Conservation (phyloP, 2,888 invertebrate species). For the Drosophila leonis region DNA sequence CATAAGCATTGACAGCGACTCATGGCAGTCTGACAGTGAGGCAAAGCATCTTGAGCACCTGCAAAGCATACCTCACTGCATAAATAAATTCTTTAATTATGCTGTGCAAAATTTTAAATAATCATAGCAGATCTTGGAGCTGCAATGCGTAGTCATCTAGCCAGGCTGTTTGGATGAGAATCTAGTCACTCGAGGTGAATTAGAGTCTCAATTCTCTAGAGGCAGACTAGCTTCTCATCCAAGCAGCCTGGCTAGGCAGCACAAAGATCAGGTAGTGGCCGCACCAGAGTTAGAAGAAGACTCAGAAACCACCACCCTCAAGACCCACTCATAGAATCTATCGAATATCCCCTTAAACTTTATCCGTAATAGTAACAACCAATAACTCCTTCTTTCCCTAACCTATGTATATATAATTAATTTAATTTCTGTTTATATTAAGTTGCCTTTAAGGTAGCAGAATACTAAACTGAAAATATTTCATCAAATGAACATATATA, state of each 20-base stretch:
- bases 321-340: background rate
- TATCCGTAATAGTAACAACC: background rate
- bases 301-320: no score
- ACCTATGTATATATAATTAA: background rate
- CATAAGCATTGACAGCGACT: slow-evolving; percentile 29
- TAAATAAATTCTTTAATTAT: background rate
- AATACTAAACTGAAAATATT: background rate
- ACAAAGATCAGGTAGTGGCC: no score
- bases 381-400: background rate
- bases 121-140: no score
- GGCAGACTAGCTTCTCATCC: no score
- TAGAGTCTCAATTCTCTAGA: no score
- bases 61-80: background rate
- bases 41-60: background rate
- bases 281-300: no score
- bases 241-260: no score
- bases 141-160: no score
- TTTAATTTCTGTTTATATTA: background rate
- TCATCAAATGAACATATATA: background rate
- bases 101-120: background rate
- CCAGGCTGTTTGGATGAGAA: no score
- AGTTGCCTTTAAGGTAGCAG: background rate
- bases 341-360: background rate
- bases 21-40: slow-evolving; percentile 1
- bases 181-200: no score